Base-by-base conservation (phyloP, 1,140 invertebrate species). In the Brachionus sp. region DNA sequence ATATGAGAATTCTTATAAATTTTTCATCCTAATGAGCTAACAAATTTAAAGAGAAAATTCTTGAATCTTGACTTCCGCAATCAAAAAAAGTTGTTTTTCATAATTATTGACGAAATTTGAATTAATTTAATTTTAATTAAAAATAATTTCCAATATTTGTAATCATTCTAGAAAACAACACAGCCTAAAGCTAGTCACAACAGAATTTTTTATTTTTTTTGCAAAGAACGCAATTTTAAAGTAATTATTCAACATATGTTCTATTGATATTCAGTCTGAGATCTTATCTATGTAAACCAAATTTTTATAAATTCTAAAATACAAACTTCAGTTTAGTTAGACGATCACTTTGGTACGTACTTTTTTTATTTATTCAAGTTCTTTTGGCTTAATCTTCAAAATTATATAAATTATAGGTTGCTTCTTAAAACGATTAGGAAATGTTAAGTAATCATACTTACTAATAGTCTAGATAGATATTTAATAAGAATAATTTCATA, bases 221-320 rank as follows among this genome's bases (percentile, higher is more conserved):
- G 19, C 19, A 23, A 9, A 23, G 16, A 57, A 57, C 50, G 50
- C 50, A 57, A 57, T 57, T 57, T 57, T 7, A 7, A 57, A 57
- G 19, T 57, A 57, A 57, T 57, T 57, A 57, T 57, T 57, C 50
- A 57, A 57, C 50, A 57, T 57, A 57, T 57, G 50, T 57, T 57
- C 19, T 57, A 57, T 57, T 57, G 50, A 57, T 57, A 57, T 57
- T 57, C 19, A 57, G 50, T 57, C 50, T 57, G 50, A 57, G 50
- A 57, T 57, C 50, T 57, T 57, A 57, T 57, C 50, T 57, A 57
- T 9, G 7, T 42, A 7, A 42, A 42, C 39, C 12, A 10, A 16
- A 57, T 57, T 57, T 57, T 57, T 57, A 19, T 57, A 16, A 57
- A 57, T 57, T 57, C 50, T 19, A 57, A 42, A 42, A 42, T 42